These are phyloP conservation scores for Abscondita cerata DNA, from an alignment of 2,888 invertebrate species.

Conservation along the genomic window DNA sequence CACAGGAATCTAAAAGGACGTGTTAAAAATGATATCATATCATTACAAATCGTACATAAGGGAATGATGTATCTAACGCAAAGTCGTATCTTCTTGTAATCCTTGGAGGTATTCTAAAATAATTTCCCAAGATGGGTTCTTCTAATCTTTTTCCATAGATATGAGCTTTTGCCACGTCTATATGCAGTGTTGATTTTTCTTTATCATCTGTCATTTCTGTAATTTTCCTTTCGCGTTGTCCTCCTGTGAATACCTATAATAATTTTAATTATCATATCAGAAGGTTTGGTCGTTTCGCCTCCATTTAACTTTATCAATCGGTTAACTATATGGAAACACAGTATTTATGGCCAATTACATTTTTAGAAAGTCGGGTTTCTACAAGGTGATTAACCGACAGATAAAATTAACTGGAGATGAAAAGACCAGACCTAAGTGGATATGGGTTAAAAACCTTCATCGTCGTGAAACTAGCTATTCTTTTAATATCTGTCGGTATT, in stretches of 20 bases:
- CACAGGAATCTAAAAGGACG: conserved; percentile 68
- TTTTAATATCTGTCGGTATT: conserved; percentile 76
- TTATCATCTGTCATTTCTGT: conserved; percentile 63
- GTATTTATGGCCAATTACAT: no score
- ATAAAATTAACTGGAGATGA: no score
- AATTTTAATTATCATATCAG: conserved; percentile 7
- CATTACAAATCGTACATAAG: conserved; percentile 56
- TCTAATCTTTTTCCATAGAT: conserved; percentile 64
- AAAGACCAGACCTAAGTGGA: no score
- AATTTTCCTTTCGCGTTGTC: conserved; percentile 57
- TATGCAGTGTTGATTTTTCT: conserved; percentile 57
- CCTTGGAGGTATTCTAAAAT: conserved; percentile 64
- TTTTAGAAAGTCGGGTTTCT: no score
- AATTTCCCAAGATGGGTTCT: conserved; percentile 66
- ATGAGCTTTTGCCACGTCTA: conserved; percentile 57
- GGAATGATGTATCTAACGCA: conserved; percentile 68
- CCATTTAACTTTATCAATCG: no score
- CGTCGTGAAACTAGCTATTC: conserved; percentile 78
- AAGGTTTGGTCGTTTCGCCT: no score
- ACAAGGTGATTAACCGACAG: no score
- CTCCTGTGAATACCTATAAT: conserved; percentile 52
- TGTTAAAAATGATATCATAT: conserved; percentile 5
- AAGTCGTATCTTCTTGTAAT: conserved; percentile 62
- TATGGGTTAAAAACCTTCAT: conserved; percentile 66
- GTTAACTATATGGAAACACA: background rate